Conservation (phyloP, 2,797 vertebrate species). For the Spinibarbus caldwelli region DNA sequence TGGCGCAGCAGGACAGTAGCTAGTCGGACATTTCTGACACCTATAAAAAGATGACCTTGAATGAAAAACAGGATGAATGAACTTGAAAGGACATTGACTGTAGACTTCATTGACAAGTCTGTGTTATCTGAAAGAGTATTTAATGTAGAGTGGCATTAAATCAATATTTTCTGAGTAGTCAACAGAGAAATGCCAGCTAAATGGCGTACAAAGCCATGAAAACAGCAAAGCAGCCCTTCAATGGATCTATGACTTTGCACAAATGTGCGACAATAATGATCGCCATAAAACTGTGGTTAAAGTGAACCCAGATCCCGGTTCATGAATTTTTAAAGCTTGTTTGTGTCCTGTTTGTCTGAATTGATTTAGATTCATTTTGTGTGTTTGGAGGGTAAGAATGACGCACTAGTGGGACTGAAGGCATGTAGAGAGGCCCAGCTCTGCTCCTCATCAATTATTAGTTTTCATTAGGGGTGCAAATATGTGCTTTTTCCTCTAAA, state of each 20-base stretch:
- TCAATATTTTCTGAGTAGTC: constrained; percentile 37
- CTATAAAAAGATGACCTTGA: neutral
- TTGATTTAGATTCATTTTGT: constrained; percentile 43
- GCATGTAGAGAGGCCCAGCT: neutral
- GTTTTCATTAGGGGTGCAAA: constrained; percentile 10
- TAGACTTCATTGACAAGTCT: constrained; percentile 3
- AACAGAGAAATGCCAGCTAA: constrained; percentile 23
- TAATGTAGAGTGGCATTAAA: neutral
- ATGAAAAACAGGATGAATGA: neutral
- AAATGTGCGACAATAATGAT: constrained; percentile 31
- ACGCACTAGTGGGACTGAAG: constrained; percentile 11
- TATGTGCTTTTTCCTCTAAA: constrained; percentile 7
- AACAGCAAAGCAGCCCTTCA: constrained; percentile 16
- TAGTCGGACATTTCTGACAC: neutral
- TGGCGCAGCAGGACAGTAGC: neutral
- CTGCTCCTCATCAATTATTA: constrained; percentile 29
- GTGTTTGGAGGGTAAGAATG: constrained; percentile 29
- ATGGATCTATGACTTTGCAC: constrained; percentile 31
- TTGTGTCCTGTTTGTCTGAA: constrained; percentile 35
- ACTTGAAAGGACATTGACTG: constrained; percentile 18
- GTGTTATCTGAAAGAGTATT: constrained; percentile 8
- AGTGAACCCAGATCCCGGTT: constrained; percentile 32
- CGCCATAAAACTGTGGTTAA: constrained; percentile 26
- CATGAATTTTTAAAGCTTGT: constrained; percentile 59
- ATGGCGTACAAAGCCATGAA: neutral